A percentile compares a stretch with the other conserved stretches of the same genome.
Conservation (phyloP, 2,113 vertebrate species). For the Pollimyrus isidori region DNA sequence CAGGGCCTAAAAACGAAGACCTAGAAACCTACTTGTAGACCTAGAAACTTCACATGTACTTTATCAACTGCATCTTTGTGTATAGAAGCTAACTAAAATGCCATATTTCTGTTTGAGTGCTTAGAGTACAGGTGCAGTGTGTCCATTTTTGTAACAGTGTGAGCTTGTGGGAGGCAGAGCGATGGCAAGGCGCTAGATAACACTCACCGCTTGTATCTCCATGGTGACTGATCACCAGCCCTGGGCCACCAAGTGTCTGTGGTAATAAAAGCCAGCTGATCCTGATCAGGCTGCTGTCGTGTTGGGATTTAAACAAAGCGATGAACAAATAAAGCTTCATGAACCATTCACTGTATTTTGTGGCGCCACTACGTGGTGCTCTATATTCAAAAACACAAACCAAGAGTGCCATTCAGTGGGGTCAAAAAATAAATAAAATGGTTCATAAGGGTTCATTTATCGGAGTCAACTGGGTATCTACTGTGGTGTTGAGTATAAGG, state of each 20-base stretch:
- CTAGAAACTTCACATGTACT: slow-evolving; percentile 2
- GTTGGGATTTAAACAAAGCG: background rate
- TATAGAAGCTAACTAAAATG: background rate
- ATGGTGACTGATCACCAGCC: background rate
- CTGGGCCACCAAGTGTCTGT: background rate
- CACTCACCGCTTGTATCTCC: background rate
- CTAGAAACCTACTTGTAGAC: slow-evolving; percentile 12
- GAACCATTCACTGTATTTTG: background rate
- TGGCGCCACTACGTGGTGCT: background rate
- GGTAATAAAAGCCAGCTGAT: background rate
- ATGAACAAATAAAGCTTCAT: background rate
- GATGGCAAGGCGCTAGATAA: background rate
- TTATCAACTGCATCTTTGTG: slow-evolving; percentile 9
- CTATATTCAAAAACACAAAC: background rate
- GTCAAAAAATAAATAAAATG: background rate
- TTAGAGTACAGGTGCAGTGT: background rate
- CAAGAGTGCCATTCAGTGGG: background rate
- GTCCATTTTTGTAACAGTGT: background rate
- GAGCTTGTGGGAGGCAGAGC: background rate
- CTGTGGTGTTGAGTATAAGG: background rate
- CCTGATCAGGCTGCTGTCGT: background rate
- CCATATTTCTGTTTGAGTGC: background rate
- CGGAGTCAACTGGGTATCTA: background rate
- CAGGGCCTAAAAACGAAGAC: background rate
- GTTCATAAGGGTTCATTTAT: background rate